These are phyloP conservation scores for Agrotis segetum DNA, from an alignment of 2,888 invertebrate genomes.

Conservation along the genomic window DNA sequence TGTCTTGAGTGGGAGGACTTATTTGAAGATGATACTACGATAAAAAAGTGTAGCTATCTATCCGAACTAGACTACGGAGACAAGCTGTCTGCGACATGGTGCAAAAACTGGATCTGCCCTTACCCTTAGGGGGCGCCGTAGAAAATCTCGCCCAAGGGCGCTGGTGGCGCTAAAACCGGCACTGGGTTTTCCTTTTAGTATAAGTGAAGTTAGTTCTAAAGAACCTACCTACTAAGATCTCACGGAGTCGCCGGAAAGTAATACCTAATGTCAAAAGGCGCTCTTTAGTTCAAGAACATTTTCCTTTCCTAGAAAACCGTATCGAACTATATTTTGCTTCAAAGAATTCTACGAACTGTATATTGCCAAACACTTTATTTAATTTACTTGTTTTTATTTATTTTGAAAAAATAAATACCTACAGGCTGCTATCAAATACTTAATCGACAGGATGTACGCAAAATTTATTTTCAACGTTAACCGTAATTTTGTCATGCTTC, in stretches of 20 bases:
- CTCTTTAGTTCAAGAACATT: background rate
- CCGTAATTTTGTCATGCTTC: conserved; percentile 31
- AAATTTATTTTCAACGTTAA: conserved; percentile 20
- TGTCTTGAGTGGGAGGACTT: no score
- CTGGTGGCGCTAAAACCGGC: no score
- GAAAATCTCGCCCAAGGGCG: no score
- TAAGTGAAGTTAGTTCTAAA: background rate
- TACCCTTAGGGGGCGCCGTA: no score
- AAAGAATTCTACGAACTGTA: background rate
- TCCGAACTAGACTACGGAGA: no score
- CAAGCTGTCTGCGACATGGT: no score
- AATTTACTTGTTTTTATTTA: background rate
- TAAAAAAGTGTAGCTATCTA: no score
- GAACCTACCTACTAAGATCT: background rate
- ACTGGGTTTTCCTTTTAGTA: conserved; percentile 1
- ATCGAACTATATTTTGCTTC: background rate
- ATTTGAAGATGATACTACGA: no score
- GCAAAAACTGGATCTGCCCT: no score
- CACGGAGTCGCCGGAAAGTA: background rate
- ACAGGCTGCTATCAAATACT: conserved; percentile 13
- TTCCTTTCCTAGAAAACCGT: conserved; percentile 5
- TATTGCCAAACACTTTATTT: background rate
- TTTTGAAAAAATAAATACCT: background rate
- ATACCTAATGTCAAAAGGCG: background rate
- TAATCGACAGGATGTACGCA: conserved; percentile 38